phyloP scores from a whole-genome alignment of 2,888 invertebrate species.

The Philaethria dido region DNA sequence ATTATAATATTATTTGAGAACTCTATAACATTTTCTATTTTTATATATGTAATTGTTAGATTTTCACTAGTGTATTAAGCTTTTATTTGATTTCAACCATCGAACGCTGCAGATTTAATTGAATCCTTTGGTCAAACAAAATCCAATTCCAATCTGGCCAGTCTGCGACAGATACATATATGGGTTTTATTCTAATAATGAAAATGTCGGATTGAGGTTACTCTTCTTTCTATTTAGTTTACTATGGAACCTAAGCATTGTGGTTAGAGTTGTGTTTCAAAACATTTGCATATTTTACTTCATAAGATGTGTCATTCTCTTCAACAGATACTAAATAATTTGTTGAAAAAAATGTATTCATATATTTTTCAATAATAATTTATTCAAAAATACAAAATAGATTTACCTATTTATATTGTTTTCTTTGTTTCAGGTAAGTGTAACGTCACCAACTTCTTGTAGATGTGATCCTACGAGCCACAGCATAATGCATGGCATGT shows the following conservation, averaged over 20 bases:
- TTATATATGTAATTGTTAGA: not conserved
- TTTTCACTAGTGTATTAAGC: not conserved
- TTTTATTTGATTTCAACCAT: conserved; percentile 15
- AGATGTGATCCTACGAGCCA: conserved; percentile 30
- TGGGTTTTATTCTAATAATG: conserved; percentile 39
- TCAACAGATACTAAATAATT: not conserved
- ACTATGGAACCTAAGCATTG: not conserved
- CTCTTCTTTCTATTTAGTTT: conserved; percentile 6
- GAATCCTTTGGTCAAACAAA: conserved; percentile 61
- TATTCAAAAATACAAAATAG: too few relatives aligned
- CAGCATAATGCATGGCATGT: conserved; percentile 31
- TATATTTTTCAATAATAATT: too few relatives aligned
- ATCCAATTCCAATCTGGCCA: conserved; percentile 49
- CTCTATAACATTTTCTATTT: too few relatives aligned
- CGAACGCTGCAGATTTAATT: conserved; percentile 60
- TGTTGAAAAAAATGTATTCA: too few relatives aligned
- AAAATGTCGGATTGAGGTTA: conserved; percentile 36
- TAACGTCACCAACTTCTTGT: conserved; percentile 5
- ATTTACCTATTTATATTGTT: not conserved
- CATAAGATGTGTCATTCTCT: not conserved
- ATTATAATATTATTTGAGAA: not conserved
- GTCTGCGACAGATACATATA: conserved; percentile 39
- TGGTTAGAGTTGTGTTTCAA: conserved; percentile 26
- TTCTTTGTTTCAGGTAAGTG: conserved; percentile 62
- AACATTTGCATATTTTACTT: not conserved